Percentiles rank a stretch among this genome's conserved stretches.
phyloP scores from a whole-genome alignment of 2,797 vertebrate genomes.

The Sebastes aleutianus region DNA sequence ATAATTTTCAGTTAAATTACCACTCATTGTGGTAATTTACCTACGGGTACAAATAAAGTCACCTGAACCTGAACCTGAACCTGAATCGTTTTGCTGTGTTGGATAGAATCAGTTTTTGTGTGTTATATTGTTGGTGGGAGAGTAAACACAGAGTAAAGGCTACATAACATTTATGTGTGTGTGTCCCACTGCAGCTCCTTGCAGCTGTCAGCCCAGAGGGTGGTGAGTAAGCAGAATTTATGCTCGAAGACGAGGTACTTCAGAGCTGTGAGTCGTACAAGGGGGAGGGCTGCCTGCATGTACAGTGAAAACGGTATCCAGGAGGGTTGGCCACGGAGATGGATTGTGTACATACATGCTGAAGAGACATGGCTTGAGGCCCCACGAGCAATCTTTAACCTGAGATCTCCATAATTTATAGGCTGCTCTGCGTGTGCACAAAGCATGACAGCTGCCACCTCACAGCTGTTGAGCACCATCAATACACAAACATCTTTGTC shows the following conservation, averaged over 20 bases:
- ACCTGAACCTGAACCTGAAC: too few relatives aligned
- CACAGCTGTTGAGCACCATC: slow-evolving; percentile 38
- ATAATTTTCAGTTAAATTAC: background rate
- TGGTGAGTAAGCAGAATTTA: slow-evolving; percentile 81
- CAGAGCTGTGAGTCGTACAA: slow-evolving; percentile 38
- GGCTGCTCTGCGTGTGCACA: slow-evolving; percentile 30
- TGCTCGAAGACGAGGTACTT: slow-evolving; percentile 49
- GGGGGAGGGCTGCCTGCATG: slow-evolving; percentile 36
- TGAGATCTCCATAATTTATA: slow-evolving; percentile 66
- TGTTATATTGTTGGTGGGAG: background rate
- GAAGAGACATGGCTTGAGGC: slow-evolving; percentile 30
- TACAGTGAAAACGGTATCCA: slow-evolving; percentile 36
- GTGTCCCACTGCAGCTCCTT: slow-evolving; percentile 57
- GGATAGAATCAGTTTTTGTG: background rate
- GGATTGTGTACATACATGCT: slow-evolving; percentile 7
- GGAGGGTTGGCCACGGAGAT: slow-evolving; percentile 7
- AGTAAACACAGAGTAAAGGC: slow-evolving; percentile 7
- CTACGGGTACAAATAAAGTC: too few relatives aligned
- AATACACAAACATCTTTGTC: slow-evolving; percentile 22
- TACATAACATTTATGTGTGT: slow-evolving; percentile 5
- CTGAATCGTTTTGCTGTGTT: background rate
- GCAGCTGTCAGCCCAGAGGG: slow-evolving; percentile 69
- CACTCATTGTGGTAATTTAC: too few relatives aligned
- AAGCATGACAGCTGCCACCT: slow-evolving; percentile 51
- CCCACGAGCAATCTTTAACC: slow-evolving; percentile 54